A percentile compares a stretch with the other conserved stretches of the same genome.
These are phyloP conservation scores for Paelopatides confundens DNA, from an alignment of 53 echinoderm and acorn worm species.

Conservation along the genomic window DNA sequence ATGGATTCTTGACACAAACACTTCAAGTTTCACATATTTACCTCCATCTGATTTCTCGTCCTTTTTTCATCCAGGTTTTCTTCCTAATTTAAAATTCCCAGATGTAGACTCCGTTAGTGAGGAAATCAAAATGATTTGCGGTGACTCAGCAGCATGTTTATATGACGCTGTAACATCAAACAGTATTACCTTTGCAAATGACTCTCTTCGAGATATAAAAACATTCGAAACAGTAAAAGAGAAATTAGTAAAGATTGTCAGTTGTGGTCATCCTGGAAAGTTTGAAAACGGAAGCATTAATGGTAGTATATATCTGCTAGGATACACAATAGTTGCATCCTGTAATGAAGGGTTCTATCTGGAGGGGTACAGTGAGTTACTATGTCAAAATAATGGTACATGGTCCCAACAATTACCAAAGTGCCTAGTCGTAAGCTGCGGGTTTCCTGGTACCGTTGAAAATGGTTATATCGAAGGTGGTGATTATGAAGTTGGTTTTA, in stretches of 20 bases:
- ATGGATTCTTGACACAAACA: slow-evolving; percentile 54
- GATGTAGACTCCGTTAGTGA: slow-evolving; percentile 46
- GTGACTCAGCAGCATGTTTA: slow-evolving; percentile 47
- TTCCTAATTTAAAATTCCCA: slow-evolving; percentile 49
- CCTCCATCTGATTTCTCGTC: slow-evolving; percentile 62
- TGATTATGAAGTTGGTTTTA: too few species aligned
- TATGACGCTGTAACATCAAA: slow-evolving; percentile 53
- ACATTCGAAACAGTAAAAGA: slow-evolving; percentile 19
- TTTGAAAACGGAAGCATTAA: slow-evolving; percentile 42
- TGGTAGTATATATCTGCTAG: not conserved
- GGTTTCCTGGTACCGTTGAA: too few species aligned
- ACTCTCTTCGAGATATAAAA: slow-evolving; percentile 32
- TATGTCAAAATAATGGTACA: not conserved
- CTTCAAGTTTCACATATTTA: slow-evolving; percentile 62
- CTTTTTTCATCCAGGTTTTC: slow-evolving; percentile 48
- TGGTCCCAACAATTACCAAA: not conserved
- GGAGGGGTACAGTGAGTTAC: not conserved
- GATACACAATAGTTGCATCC: not conserved
- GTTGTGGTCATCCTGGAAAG: slow-evolving; percentile 62
- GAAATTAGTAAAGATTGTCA: slow-evolving; percentile 54
- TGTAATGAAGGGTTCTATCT: slow-evolving; percentile 3
- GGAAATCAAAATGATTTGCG: slow-evolving; percentile 61
- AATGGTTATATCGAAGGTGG: too few species aligned
- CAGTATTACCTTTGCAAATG: slow-evolving; percentile 58
- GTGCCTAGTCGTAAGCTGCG: too few species aligned